phyloP scores from a whole-genome alignment of 2,113 vertebrate species.

The Puntigrus tetrazona region DNA sequence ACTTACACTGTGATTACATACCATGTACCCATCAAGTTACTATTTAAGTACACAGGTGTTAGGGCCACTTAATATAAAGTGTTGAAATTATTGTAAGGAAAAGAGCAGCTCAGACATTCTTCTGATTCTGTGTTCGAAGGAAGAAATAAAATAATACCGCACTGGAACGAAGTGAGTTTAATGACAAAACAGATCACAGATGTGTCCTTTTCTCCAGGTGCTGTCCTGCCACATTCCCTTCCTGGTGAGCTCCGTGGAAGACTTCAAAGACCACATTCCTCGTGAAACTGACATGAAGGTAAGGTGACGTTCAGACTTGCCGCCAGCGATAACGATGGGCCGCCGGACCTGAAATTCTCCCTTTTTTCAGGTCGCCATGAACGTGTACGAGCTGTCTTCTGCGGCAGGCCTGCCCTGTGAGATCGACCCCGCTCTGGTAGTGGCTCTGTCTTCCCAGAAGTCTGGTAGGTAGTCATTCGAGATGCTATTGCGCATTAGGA shows the following conservation, averaged over 20 bases:
- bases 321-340: neutral
- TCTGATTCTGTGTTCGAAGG: too few relatives aligned
- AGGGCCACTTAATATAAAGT: too few relatives aligned
- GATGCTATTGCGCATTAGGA: neutral
- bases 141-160: too few relatives aligned
- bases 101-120: neutral
- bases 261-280: slow-evolving; percentile 99
- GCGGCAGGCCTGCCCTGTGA: slow-evolving; percentile 95
- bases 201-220: slow-evolving; percentile 75
- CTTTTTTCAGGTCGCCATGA: slow-evolving; percentile 91
- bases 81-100: neutral
- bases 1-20: too few relatives aligned
- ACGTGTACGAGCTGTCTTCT: slow-evolving; percentile 96
- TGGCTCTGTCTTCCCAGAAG: slow-evolving; percentile 97
- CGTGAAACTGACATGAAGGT: slow-evolving; percentile 99
- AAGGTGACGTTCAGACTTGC: slow-evolving; percentile 46
- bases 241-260: slow-evolving; percentile 97
- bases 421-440: slow-evolving; percentile 95
- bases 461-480: slow-evolving; percentile 78
- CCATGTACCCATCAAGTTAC: too few relatives aligned
- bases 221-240: slow-evolving; percentile 99
- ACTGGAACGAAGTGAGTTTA: too few relatives aligned
- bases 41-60: too few relatives aligned
- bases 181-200: too few relatives aligned
- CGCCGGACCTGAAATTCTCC: neutral